phyloP scores from a whole-genome alignment of 2,888 invertebrate genomes.

The Ormyrus pomaceus region DNA sequence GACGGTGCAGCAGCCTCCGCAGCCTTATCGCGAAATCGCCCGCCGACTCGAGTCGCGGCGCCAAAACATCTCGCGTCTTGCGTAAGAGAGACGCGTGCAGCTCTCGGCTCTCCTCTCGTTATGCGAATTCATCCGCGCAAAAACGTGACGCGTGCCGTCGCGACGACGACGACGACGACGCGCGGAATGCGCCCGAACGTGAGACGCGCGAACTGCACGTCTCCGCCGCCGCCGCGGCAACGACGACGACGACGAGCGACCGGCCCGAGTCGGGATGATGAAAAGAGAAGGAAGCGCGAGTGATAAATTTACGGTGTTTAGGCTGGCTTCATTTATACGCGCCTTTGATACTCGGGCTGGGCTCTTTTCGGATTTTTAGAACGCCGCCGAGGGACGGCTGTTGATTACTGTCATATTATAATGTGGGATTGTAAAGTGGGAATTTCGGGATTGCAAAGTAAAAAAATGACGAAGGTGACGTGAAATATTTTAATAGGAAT shows the following conservation, averaged over 20 bases:
- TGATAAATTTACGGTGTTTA: no score
- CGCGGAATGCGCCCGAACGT: conserved; percentile 38
- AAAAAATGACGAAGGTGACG: no score
- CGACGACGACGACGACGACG: conserved; percentile 48
- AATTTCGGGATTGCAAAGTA: no score
- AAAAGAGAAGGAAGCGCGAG: no score
- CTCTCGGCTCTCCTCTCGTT: neutral
- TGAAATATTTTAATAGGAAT: no score
- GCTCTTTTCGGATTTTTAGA: no score
- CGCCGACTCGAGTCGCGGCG: neutral
- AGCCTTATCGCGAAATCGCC: neutral
- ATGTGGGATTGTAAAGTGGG: no score
- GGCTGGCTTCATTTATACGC: no score
- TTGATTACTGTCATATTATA: no score
- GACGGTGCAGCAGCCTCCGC: conserved; percentile 17
- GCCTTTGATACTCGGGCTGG: no score
- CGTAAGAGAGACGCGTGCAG: conserved; percentile 16
- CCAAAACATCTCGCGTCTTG: conserved; percentile 2
- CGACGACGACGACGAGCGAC: neutral
- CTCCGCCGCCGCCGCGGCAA: neutral
- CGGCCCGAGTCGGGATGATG: no score
- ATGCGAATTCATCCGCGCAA: conserved; percentile 46
- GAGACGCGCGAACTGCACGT: conserved; percentile 1
- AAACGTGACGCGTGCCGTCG: conserved; percentile 32
- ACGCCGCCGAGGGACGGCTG: no score